Evolutionary conservation across 35 echinoderm and acorn worm species (phyloP).

Genomic region (Lytechinus pictus): DNA sequence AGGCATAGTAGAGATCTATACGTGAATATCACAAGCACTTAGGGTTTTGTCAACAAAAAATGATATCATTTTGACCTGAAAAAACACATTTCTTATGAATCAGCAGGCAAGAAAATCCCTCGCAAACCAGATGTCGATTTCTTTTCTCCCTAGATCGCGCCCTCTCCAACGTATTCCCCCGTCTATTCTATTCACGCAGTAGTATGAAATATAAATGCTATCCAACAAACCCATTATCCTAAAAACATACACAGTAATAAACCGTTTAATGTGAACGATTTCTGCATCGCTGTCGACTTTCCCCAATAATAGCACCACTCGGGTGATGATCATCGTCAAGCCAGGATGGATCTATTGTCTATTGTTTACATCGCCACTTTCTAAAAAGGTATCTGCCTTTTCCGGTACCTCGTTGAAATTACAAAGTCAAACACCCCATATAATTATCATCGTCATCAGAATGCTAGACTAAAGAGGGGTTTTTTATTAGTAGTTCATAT

Average conservation of each 20-base stretch:
- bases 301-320: neutral
- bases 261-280: slow-evolving; percentile 21
- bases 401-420: neutral
- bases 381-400: neutral
- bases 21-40: neutral
- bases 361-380: slow-evolving; percentile 10
- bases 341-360: neutral
- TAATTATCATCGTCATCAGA: neutral
- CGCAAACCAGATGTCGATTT: neutral
- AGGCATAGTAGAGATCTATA: neutral
- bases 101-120: neutral
- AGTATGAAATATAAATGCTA: neutral
- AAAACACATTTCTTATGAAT: neutral
- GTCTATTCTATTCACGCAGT: neutral
- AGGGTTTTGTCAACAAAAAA: neutral
- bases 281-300: neutral
- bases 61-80: slow-evolving; percentile 13
- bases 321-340: neutral
- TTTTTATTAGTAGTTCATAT: neutral
- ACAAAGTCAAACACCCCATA: slow-evolving; percentile 17
- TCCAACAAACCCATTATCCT: slow-evolving; percentile 19
- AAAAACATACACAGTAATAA: slow-evolving; percentile 18
- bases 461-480: neutral
- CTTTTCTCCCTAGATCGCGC: neutral
- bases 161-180: neutral